Conservation (phyloP, 2,797 vertebrate species). For the Sebastiscus tertius region DNA sequence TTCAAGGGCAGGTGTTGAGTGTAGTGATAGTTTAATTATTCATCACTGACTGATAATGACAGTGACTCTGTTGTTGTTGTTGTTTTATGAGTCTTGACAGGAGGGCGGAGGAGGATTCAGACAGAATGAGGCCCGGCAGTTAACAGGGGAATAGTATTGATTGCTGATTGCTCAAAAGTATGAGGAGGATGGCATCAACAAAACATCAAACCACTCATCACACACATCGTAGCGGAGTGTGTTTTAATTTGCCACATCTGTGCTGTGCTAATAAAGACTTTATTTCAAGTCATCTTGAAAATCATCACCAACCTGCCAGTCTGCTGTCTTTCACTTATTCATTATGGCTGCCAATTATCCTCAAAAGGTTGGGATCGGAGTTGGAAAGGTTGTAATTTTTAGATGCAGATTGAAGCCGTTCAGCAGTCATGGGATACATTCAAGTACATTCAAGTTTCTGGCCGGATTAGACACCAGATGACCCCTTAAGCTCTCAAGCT, state of each 20-base stretch:
- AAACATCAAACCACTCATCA: neutral
- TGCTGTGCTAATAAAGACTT: neutral
- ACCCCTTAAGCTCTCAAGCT: slow-evolving; percentile 9
- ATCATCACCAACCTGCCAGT: neutral
- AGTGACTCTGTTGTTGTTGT: slow-evolving; percentile 25
- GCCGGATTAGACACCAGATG: slow-evolving; percentile 1
- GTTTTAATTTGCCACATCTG: neutral
- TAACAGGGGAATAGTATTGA: slow-evolving; percentile 28
- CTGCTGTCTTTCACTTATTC: neutral
- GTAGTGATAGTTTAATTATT: slow-evolving; percentile 58
- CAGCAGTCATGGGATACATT: neutral
- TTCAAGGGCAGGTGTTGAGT: slow-evolving; percentile 69
- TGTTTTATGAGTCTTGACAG: slow-evolving; percentile 36
- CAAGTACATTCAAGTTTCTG: neutral
- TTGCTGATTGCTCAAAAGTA: slow-evolving; percentile 25
- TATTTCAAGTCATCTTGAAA: neutral
- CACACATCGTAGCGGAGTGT: neutral
- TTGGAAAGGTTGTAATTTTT: neutral
- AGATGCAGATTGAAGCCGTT: neutral
- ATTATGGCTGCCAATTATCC: neutral
- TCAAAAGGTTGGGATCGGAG: neutral
- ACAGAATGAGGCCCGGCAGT: slow-evolving; percentile 39
- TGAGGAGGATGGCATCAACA: neutral
- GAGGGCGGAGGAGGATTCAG: slow-evolving; percentile 21
- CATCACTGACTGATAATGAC: slow-evolving; percentile 45